Conservation (phyloP, 2,113 vertebrate genomes). For the Petroica traversi region DNA sequence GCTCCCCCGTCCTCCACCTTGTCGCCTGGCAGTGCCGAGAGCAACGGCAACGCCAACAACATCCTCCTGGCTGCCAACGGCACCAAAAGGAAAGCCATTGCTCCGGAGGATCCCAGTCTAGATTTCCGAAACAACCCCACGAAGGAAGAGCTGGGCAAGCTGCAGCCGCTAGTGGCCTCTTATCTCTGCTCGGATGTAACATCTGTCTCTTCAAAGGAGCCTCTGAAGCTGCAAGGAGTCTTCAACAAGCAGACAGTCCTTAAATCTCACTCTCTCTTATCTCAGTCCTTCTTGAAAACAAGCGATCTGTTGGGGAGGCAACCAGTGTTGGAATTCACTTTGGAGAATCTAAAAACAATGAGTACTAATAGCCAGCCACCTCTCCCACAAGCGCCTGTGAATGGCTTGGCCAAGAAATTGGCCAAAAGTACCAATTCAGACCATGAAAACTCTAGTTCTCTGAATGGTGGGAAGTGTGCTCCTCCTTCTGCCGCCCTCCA, state of each 20-base stretch:
- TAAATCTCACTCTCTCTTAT: constrained; percentile 89
- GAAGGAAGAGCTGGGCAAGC: constrained; percentile 88
- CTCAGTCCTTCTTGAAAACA: constrained; percentile 85
- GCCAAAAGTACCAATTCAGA: constrained; percentile 82
- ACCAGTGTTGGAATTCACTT: constrained; percentile 90
- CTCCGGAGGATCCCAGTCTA: constrained; percentile 83
- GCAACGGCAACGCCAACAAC: constrained; percentile 92
- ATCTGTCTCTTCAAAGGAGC: constrained; percentile 90
- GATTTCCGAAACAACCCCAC: constrained; percentile 82
- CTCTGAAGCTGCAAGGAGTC: constrained; percentile 92
- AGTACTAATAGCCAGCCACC: constrained; percentile 83
- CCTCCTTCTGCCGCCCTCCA: constrained; percentile 61
- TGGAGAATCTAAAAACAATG: constrained; percentile 92
- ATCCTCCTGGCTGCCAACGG: constrained; percentile 91
- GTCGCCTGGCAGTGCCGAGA: constrained; percentile 92
- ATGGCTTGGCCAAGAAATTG: constrained; percentile 94
- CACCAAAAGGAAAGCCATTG: constrained; percentile 85
- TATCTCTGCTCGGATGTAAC: constrained; percentile 95
- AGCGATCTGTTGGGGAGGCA: constrained; percentile 85
- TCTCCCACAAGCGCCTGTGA: constrained; percentile 82
- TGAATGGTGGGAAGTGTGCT: constrained; percentile 84
- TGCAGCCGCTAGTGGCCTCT: constrained; percentile 91
- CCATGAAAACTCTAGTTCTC: constrained; percentile 80
- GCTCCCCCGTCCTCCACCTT: constrained; percentile 95
- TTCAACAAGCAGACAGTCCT: constrained; percentile 94